Base-by-base conservation (phyloP, 2,797 vertebrate genomes). In the Gymnoscopelus microlampas region DNA sequence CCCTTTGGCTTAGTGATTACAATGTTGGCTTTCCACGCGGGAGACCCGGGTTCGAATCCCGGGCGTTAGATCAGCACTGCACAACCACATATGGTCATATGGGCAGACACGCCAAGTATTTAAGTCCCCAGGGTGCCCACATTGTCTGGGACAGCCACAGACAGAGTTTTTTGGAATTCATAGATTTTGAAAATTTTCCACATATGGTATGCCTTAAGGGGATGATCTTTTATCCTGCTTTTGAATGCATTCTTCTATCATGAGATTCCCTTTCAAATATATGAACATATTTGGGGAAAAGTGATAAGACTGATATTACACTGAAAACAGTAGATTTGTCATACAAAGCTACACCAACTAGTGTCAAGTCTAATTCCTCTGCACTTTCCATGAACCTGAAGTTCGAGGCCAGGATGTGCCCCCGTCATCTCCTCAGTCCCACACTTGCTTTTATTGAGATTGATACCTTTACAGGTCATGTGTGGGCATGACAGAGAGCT, bases 401-500 rank as follows among this genome's bases (percentile, higher is more conserved):
- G 81, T 77, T 70, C 71, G 47, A 77, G 68, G 26, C 5, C 74
- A 57, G 44, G 56, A 32, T 62, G 75, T 64, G 71, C 66, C 70
- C 83, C 53, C 75, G 39, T 49, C 63, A 61, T 83, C 56, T 47
- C 15, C 70, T 61, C 51, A 59, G 60, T 71, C 32, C 8, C 39
- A 6, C 39, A 10, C 39, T 44, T 44, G 39, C 39, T 44, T 19
- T 83, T 63, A 69, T 59, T 49, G 77, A 87, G 82, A 86, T 85
- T 75, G 83, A 85, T 77, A 77, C 58, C 68, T 86, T 71, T 76
- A 62, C 60, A 72, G 79, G 81, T 88, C 82, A 79, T 88, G 87
- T 87, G 83, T 60, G 29, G 74, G 65, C 86, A 85, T 63, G 86
- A 83, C 62, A 29, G 63, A 63, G 64, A 60, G 65, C 71, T 71